Percentiles rank a stretch among this genome's conserved stretches.
phyloP scores from a whole-genome alignment of 2,888 invertebrate genomes.

The Microctonus hyperodae region DNA sequence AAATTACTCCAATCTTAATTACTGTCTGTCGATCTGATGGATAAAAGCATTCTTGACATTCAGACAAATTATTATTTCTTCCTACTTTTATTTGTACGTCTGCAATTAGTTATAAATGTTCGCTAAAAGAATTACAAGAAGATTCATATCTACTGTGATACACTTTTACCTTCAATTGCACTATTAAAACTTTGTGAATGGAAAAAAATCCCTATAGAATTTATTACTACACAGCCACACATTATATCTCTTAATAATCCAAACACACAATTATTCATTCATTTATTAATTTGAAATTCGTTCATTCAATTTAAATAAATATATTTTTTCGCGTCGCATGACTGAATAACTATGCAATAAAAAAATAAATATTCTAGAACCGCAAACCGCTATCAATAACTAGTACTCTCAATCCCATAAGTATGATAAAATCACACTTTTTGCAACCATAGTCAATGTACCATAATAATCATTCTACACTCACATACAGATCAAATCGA shows the following conservation, averaged over 20 bases:
- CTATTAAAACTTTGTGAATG: not conserved
- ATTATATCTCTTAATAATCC: not conserved
- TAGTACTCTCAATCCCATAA: not conserved
- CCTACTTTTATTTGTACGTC: not conserved
- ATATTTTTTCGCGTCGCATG: not conserved
- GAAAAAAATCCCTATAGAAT: not conserved
- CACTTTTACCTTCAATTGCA: conserved; percentile 4
- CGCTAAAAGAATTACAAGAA: conserved; percentile 7
- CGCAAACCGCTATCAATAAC: not conserved
- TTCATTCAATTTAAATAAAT: not conserved
- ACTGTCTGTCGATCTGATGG: not conserved
- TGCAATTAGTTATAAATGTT: conserved; percentile 5
- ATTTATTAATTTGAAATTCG: not conserved
- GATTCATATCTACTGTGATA: conserved; percentile 5
- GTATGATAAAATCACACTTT: not conserved
- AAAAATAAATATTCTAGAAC: not conserved
- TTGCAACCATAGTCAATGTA: not conserved
- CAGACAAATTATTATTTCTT: not conserved
- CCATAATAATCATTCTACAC: not conserved
- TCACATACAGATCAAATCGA: not conserved
- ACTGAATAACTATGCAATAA: not conserved
- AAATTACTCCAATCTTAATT: not conserved
- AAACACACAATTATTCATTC: not conserved
- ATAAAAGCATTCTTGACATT: not conserved
- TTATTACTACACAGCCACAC: not conserved